Conservation (phyloP, 2,113 vertebrate species). For the Riparia riparia region DNA sequence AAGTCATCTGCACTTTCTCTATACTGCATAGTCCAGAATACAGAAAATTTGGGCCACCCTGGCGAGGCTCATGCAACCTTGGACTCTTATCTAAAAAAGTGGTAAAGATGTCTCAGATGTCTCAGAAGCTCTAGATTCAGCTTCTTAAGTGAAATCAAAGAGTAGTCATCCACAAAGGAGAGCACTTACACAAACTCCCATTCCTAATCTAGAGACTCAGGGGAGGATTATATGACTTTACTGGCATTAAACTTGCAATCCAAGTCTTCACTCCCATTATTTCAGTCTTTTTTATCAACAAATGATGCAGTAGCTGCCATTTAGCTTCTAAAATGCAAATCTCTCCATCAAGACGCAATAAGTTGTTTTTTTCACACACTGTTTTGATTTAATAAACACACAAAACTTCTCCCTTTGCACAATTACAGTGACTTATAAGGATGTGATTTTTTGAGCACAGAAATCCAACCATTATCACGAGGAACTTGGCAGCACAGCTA, state of each 20-base stretch:
- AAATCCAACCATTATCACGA: neutral
- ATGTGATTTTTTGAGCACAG: neutral
- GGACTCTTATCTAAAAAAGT: neutral
- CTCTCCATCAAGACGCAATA: neutral
- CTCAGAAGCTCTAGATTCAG: neutral
- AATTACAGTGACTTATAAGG: neutral
- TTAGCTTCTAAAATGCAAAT: neutral
- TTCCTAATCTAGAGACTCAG: neutral
- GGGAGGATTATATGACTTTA: neutral
- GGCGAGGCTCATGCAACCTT: neutral
- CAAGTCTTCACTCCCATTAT: neutral
- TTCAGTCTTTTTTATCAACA: neutral
- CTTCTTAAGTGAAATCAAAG: neutral
- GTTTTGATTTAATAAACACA: neutral
- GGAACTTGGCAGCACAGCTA: neutral
- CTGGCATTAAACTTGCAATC: neutral
- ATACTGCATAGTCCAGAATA: neutral
- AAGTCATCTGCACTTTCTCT: neutral
- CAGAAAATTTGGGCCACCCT: neutral
- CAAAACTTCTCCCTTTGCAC: neutral
- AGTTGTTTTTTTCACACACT: neutral
- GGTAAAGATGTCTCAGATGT: neutral
- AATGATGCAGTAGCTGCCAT: neutral
- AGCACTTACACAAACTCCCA: neutral
- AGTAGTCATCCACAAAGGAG: neutral